phyloP scores from a whole-genome alignment of 2,797 vertebrate genomes.

The Eurystomus glaucurus region DNA sequence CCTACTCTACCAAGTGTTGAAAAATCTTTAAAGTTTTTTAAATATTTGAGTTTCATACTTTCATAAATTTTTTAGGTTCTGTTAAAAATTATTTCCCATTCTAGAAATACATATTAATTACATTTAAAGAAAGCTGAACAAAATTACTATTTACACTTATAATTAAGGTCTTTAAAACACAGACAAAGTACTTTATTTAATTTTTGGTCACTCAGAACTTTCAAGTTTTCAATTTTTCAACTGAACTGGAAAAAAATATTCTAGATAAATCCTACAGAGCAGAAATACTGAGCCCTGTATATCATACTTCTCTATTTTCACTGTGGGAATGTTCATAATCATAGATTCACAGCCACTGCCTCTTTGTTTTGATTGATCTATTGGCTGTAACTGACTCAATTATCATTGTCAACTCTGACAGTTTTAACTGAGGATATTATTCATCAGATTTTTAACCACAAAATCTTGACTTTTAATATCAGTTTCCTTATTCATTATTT shows the following conservation, averaged over 20 bases:
- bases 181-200: neutral
- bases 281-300: neutral
- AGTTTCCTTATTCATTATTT: neutral
- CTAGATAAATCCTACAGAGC: neutral
- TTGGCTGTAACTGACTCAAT: neutral
- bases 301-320: neutral
- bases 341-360: neutral
- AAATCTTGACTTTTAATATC: neutral
- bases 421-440: neutral
- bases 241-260: neutral
- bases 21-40: neutral
- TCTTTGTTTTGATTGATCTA: accelerated
- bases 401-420: neutral
- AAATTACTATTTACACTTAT: neutral
- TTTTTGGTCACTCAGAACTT: neutral
- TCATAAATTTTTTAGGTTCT: neutral
- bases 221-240: neutral
- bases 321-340: neutral
- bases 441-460: neutral
- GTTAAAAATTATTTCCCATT: neutral
- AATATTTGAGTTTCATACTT: neutral
- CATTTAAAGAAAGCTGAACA: neutral
- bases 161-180: neutral
- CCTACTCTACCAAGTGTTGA: neutral
- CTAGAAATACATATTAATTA: neutral